Conservation (phyloP, 2,113 vertebrate genomes). For the Clinocottus analis region DNA sequence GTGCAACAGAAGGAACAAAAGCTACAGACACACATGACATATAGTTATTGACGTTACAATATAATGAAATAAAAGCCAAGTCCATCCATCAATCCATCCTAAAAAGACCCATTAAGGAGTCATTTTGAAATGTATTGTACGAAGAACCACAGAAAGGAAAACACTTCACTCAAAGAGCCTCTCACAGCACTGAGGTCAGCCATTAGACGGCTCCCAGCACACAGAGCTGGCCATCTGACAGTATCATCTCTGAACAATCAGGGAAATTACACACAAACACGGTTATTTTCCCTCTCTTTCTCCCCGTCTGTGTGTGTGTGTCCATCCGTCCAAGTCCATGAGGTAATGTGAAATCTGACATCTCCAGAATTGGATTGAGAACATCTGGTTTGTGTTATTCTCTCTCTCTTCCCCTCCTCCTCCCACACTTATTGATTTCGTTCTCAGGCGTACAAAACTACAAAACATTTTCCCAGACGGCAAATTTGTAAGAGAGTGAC, state of each 20-base stretch:
- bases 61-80: too few relatives aligned
- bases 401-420: background rate
- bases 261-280: background rate
- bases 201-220: constrained; percentile 35
- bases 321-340: constrained; percentile 50
- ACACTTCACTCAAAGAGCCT: constrained; percentile 45
- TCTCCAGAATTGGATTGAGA: constrained; percentile 49
- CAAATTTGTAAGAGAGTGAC: background rate
- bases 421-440: constrained; percentile 2
- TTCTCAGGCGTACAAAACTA: constrained; percentile 7
- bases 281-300: constrained; percentile 19
- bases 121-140: background rate
- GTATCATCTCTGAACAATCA: constrained; percentile 38
- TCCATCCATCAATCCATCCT: too few relatives aligned
- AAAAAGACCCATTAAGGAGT: too few relatives aligned
- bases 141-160: constrained; percentile 23
- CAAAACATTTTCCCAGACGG: constrained; percentile 17
- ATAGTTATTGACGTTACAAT: too few relatives aligned
- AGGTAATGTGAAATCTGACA: constrained; percentile 62
- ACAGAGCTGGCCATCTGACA: constrained; percentile 39
- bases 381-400: constrained; percentile 66
- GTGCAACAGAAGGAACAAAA: too few relatives aligned
- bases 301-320: background rate
- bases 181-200: constrained; percentile 39
- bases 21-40: too few relatives aligned